Base-by-base conservation (phyloP, 2,797 vertebrate species). In the Chelon auratus region DNA sequence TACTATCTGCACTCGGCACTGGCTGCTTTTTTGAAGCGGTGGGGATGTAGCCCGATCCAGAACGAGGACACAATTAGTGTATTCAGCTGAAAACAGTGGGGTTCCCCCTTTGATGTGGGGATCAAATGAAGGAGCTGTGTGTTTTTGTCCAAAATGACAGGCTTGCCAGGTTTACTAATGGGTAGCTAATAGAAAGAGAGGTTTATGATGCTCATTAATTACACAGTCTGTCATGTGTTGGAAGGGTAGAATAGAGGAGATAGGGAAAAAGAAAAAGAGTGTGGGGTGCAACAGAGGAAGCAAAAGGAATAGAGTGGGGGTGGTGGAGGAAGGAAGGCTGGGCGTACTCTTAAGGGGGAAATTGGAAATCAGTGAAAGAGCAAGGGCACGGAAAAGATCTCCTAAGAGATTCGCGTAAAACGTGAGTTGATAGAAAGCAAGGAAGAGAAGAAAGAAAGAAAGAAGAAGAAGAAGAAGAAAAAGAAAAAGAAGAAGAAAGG, bases 131-230 rank as follows among this genome's bases (percentile, higher is more conserved):
- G 93, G 94, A 96, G 95, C 95, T 94, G 95, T 96, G 95, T 95
- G 96, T 96, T 97, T 97, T 97, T 97, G 96, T 96, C 95, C 95
- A 96, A 96, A 96, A 96, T 96, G 96, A 96, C 96, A 96, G 95
- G 93, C 94, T 94, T 96, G 96, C 95, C 95, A 95, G 95, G 95
- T 97, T 96, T 96, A 95, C 96, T 97, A 97, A 97, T 97, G 96
- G 96, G 93, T 94, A 96, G 95, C 96, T 97, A 97, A 97, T 97
- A 96, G 95, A 96, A 96, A 97, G 95, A 95, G 94, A 95, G 95
- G 94, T 96, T 97, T 97, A 97, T 97, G 96, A 96, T 96, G 95
- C 96, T 96, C 95, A 95, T 97, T 98, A 97, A 97, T 97, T 97
- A 97, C 95, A 93, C 92, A 94, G 91, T 93, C 95, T 96, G 95